Conservation (phyloP, 2,888 invertebrate species). For the Drosophila putrida region DNA sequence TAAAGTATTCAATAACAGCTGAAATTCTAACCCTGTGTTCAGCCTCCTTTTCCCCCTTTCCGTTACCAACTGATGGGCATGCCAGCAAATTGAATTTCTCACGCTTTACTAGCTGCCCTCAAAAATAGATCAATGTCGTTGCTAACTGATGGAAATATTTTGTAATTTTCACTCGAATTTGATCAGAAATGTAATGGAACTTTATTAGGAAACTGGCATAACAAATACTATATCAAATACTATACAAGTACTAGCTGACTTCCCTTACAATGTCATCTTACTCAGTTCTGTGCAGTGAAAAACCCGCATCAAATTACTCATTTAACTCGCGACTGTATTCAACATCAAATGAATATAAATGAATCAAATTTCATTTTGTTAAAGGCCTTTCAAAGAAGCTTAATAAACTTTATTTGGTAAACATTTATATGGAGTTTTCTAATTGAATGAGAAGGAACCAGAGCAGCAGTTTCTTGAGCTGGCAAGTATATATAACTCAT, state of each 20-base stretch:
- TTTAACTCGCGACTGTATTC: slow-evolving; percentile 35
- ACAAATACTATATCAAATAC: slow-evolving; percentile 8
- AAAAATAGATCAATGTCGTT: slow-evolving; percentile 25
- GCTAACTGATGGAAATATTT: slow-evolving; percentile 32
- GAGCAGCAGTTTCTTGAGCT: background rate
- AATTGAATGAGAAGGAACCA: background rate
- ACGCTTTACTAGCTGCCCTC: slow-evolving; percentile 41
- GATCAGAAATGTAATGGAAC: slow-evolving; percentile 50
- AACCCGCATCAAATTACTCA: slow-evolving; percentile 47
- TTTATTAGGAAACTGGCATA: slow-evolving; percentile 33
- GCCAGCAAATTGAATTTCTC: slow-evolving; percentile 71
- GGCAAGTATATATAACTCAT: background rate
- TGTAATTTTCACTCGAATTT: slow-evolving; percentile 35
- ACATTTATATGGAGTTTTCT: background rate
- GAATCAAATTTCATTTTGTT: slow-evolving; percentile 45
- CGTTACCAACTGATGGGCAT: slow-evolving; percentile 47
- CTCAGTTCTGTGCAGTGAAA: slow-evolving; percentile 1
- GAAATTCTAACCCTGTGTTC: slow-evolving; percentile 58
- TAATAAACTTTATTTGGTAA: background rate
- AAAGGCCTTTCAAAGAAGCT: background rate
- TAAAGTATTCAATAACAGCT: slow-evolving; percentile 78
- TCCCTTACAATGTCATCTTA: slow-evolving; percentile 9
- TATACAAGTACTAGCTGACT: slow-evolving; percentile 1
- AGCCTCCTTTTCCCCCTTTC: background rate
- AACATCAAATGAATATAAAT: slow-evolving; percentile 24